Base-by-base conservation (phyloP, 2,888 invertebrate genomes). In the Ptilodon capucinus region DNA sequence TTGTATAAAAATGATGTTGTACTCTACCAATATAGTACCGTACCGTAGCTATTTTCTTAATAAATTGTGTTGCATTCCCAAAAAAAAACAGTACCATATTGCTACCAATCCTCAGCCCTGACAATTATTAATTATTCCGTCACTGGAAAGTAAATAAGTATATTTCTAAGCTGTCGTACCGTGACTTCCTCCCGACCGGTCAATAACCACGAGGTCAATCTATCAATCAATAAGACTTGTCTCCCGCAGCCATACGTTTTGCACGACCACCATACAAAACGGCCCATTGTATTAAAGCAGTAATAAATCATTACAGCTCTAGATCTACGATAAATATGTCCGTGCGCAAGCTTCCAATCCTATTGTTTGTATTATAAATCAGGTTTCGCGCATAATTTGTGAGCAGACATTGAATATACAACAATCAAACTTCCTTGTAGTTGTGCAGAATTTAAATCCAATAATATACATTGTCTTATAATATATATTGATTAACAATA, bases 231-330 rank as follows among this genome's bases (percentile, higher is more conserved):
- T 44, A 35, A 25, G 48, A 53, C 56, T 47, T 51, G 51, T 51
- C 47, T 43, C 45, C 38, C 18, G 6, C 19, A 19, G 13, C 19
- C 41, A 43, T n/a, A 16, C 25, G 39, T 42, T 40, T 47, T 44
- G 50, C 28, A 47, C 43, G 57, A 46, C 40, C 64, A 46, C 53
- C 47, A 54, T 44, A 51, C 39, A 50, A 58, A 67, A 58, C 56
- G 54, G 58, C 46, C 57, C 54, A 70, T 69, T 69, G 69, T 68
- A 68, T 72, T 56, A 60, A 25, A 53, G 46, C 42, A 67, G 71
- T 69, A 68, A 73, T 73, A 59, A 66, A 69, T 73, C 73, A 71
- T 70, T 64, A 66, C 43, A 57, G 48, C 50, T 55, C 46, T 46
- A 61, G 70, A 72, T 70, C 54, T 46, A 43, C 54, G 72, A 73